Percentiles rank a stretch among this genome's conserved stretches.
These are phyloP conservation scores for Benthosema pterotum DNA, from an alignment of 2,797 vertebrate genomes.

Conservation along the genomic window DNA sequence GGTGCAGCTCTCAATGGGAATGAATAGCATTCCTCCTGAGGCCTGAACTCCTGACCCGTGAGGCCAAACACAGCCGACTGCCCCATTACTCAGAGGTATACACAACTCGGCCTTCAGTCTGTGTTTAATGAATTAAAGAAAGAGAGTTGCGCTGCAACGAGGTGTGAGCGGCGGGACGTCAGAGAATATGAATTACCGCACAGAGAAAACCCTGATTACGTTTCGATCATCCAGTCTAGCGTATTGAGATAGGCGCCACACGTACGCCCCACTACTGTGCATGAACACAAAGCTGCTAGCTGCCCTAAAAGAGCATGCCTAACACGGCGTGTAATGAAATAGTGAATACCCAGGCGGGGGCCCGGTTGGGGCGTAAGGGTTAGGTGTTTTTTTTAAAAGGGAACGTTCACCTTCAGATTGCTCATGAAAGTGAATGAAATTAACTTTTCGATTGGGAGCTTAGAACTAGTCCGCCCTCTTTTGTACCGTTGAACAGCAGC, in stretches of 20 bases:
- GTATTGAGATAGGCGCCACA: constrained; percentile 24
- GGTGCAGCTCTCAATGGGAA: constrained; percentile 38
- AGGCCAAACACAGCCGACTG: constrained; percentile 45
- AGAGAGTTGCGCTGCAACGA: constrained; percentile 41
- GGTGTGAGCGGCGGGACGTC: constrained; percentile 38
- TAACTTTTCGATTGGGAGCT: constrained; percentile 20
- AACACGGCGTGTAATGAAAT: constrained; percentile 72
- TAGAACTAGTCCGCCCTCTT: constrained; percentile 3
- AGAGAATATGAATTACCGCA: constrained; percentile 58
- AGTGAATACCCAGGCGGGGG: constrained; percentile 48
- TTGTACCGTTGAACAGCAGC: no score
- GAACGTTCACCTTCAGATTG: constrained; percentile 42
- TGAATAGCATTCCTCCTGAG: constrained; percentile 21
- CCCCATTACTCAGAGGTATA: constrained; percentile 59
- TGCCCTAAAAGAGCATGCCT: constrained; percentile 55
- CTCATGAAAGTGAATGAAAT: constrained; percentile 30
- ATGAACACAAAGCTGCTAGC: constrained; percentile 36
- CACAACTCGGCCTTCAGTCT: constrained; percentile 28
- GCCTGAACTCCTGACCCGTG: no score
- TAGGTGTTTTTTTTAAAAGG: constrained; percentile 51
- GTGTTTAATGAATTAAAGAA: constrained; percentile 39
- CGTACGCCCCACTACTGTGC: constrained; percentile 28
- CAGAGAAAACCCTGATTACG: constrained; percentile 66
- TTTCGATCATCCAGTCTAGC: constrained; percentile 60
- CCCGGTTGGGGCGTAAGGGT: constrained; percentile 38